Base-by-base conservation (phyloP, 2,888 invertebrate genomes). In the Eurois occulta region DNA sequence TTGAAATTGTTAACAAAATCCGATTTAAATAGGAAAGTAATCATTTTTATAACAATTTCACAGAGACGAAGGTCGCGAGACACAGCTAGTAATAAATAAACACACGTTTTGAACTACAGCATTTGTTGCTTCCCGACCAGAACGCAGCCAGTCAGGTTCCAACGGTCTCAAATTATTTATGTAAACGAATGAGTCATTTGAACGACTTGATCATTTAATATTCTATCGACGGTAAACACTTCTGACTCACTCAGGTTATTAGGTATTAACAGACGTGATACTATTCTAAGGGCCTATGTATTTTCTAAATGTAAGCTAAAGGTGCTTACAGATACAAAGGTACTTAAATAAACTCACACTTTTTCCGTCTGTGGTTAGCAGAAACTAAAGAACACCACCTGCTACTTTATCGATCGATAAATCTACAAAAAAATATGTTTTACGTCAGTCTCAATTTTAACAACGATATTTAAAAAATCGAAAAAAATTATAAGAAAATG, bases 231-330 rank as follows among this genome's bases (percentile, higher is more conserved):
- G 85, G 81, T 85, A 74, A 85, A 86, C 82, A 81, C 18, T 80
- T 87, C 86, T 91, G 91, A 91, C 81, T 87, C 86, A 89, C 78
- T 83, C 78, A 80, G 75, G 65, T 77, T 80, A 75, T 85, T 84
- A 65, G 65, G 65, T 65, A 82, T 78, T 81, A 78, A 73, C 78
- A 69, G 86, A 91, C 91, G 91, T 92, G 91, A 91, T 85, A 91
- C 65, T 75, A 84, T 84, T 81, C 65, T 75, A 83, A 78, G 80
- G 99, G 98, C 84, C 98, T 69, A 72, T 58, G 38, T 69, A 72
- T 58, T 79, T 66, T 32, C 48, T 64, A 60, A 80, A 71, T 65
- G 60, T 65, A 41, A 80, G 6, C 41, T 52, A 65, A 65, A 41
- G 65, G 41, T 41, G n/a, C 16, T 7, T 65, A 3, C 41, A 38